These are phyloP conservation scores for Pseudochaenichthys georgianus DNA, from an alignment of 2,797 vertebrate genomes.

Conservation along the genomic window DNA sequence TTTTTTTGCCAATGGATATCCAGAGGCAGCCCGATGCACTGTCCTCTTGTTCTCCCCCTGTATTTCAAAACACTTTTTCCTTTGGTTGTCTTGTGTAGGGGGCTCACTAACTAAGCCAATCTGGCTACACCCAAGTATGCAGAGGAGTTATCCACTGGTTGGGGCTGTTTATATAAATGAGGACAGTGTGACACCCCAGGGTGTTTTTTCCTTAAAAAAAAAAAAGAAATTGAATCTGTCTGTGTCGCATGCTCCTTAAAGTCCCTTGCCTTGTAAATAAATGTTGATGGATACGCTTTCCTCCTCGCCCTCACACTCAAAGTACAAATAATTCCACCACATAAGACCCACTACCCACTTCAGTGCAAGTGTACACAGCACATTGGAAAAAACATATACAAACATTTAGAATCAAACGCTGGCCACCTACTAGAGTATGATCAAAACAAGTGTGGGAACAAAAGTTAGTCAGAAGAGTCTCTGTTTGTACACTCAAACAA, in stretches of 20 bases:
- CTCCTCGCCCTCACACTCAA: slow-evolving; percentile 65
- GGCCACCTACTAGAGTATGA: slow-evolving; percentile 59
- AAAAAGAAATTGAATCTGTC: slow-evolving; percentile 52
- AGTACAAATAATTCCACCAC: slow-evolving; percentile 72
- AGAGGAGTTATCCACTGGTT: slow-evolving; percentile 79
- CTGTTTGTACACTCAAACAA: slow-evolving; percentile 34
- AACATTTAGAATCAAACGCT: slow-evolving; percentile 55
- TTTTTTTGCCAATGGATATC: slow-evolving; percentile 76
- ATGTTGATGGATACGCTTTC: slow-evolving; percentile 81
- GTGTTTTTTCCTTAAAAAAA: slow-evolving; percentile 76
- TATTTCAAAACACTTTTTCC: slow-evolving; percentile 75
- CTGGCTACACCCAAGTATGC: slow-evolving; percentile 80
- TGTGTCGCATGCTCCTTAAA: slow-evolving; percentile 76
- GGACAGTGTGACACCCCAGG: slow-evolving; percentile 83
- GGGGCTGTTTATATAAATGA: slow-evolving; percentile 82
- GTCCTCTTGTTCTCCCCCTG: slow-evolving; percentile 67
- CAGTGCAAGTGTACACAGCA: slow-evolving; percentile 42
- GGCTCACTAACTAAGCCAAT: slow-evolving; percentile 81
- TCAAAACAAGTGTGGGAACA: slow-evolving; percentile 63
- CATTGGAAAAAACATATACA: slow-evolving; percentile 57
- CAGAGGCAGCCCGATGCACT: slow-evolving; percentile 75
- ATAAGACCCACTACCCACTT: slow-evolving; percentile 61
- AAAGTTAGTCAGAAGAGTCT: slow-evolving; percentile 49
- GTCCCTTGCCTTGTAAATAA: slow-evolving; percentile 80
- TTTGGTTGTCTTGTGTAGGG: slow-evolving; percentile 80